These are phyloP conservation scores for Nezara viridula DNA, from an alignment of 2,888 invertebrate species.

Conservation along the genomic window DNA sequence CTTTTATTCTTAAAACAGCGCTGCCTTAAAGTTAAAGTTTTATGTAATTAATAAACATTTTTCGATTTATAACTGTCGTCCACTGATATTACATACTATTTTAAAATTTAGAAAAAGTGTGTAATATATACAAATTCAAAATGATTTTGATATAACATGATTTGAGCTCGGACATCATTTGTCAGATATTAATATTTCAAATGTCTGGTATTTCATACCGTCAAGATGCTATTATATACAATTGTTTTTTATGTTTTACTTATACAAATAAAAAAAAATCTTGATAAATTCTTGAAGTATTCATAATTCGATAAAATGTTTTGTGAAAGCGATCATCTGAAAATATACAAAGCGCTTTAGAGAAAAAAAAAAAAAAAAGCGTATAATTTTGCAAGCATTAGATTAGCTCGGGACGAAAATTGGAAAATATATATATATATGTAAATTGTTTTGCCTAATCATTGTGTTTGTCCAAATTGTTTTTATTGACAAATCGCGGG, in stretches of 20 bases:
- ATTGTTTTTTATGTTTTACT: no score
- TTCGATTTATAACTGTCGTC: not conserved
- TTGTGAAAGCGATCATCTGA: not conserved
- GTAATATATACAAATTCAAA: no score
- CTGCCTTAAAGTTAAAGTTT: not conserved
- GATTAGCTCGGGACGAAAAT: not conserved
- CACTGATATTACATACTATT: not conserved
- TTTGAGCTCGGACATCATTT: not conserved
- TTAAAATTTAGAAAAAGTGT: not conserved
- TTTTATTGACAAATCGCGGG: conserved; percentile 20
- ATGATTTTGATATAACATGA: no score
- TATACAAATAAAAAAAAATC: no score
- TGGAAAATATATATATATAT: not conserved
- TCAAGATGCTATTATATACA: no score
- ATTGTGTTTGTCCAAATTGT: conserved; percentile 34
- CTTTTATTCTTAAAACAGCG: not conserved
- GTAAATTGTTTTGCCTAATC: not conserved
- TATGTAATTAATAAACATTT: no score
- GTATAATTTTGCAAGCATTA: not conserved
- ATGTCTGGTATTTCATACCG: no score
- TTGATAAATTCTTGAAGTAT: not conserved
- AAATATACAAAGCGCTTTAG: not conserved
- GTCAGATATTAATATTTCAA: not conserved
- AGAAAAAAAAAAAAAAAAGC: not conserved
- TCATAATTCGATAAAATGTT: not conserved